Evolutionary conservation across 1,140 invertebrate species (phyloP).

Genomic region (Drosophila ananassae): DNA sequence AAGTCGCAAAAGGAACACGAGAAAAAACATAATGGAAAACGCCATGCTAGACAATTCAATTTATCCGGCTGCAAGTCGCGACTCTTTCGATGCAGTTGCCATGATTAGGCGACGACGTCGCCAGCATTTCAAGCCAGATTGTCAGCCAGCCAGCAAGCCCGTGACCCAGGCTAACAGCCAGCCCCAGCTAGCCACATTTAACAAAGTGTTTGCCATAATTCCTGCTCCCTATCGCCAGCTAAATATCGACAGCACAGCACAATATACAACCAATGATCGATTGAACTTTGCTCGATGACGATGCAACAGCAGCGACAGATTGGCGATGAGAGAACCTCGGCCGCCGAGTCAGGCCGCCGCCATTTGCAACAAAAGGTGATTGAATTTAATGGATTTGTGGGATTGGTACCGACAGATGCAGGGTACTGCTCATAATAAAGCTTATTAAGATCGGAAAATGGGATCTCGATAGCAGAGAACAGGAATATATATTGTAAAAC

Average conservation of each 20-base stretch:
- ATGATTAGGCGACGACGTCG: slow-evolving; percentile 52
- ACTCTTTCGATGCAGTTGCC: slow-evolving; percentile 66
- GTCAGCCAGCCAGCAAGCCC: slow-evolving; percentile 1
- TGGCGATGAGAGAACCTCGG: slow-evolving; percentile 37
- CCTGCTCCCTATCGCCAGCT: slow-evolving; percentile 69
- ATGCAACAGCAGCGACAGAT: slow-evolving; percentile 39
- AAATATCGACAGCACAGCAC: slow-evolving; percentile 65
- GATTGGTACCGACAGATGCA: slow-evolving; percentile 20
- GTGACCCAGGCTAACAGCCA: slow-evolving; percentile 29
- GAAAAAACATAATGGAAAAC: slow-evolving; percentile 41
- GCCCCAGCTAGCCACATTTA: slow-evolving; percentile 64
- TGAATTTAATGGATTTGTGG: slow-evolving; percentile 66
- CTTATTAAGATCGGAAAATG: slow-evolving; percentile 23
- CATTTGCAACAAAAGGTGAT: slow-evolving; percentile 64
- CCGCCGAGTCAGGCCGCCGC: slow-evolving; percentile 16
- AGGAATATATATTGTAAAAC: slow-evolving; percentile 23
- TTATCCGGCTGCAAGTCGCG: slow-evolving; percentile 67
- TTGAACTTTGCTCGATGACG: slow-evolving; percentile 72
- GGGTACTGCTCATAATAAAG: slow-evolving; percentile 24
- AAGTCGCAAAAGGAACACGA: slow-evolving; percentile 16
- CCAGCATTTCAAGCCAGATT: slow-evolving; percentile 23
- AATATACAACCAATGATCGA: slow-evolving; percentile 63
- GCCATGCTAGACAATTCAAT: slow-evolving; percentile 75
- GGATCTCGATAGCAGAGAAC: slow-evolving; percentile 19
- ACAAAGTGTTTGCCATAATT: slow-evolving; percentile 82